Conservation (phyloP, 2,888 invertebrate genomes). For the Noctua comes region DNA sequence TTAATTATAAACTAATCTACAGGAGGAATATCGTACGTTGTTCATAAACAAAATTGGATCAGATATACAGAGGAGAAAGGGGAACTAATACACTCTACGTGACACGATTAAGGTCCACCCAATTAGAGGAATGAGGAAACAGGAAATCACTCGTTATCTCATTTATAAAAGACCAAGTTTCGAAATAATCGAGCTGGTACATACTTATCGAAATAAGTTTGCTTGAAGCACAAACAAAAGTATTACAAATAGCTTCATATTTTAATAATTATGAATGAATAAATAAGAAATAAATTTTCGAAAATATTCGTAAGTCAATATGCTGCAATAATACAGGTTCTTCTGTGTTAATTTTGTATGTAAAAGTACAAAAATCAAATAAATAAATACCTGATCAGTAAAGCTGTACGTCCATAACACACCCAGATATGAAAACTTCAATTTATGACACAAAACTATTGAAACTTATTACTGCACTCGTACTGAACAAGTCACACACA, state of each 20-base stretch:
- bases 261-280: slow-evolving; percentile 17
- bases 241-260: neutral
- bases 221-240: neutral
- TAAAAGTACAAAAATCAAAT: slow-evolving; percentile 22
- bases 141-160: slow-evolving; percentile 20
- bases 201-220: slow-evolving; percentile 16
- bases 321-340: neutral
- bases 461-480: slow-evolving; percentile 48
- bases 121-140: slow-evolving; percentile 13
- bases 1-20: slow-evolving; percentile 4
- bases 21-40: neutral
- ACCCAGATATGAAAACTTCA: slow-evolving; percentile 51
- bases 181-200: neutral
- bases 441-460: slow-evolving; percentile 51
- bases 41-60: neutral
- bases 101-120: slow-evolving; percentile 27
- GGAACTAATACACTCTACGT: slow-evolving; percentile 32
- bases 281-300: neutral
- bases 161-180: slow-evolving; percentile 6
- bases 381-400: slow-evolving; percentile 59
- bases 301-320: neutral
- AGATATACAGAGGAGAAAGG: slow-evolving; percentile 23
- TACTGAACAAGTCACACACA: slow-evolving; percentile 52
- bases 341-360: neutral
- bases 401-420: slow-evolving; percentile 54